Evolutionary conservation across 2,113 vertebrate genomes (phyloP).

Genomic region (Nansenia antarctica): DNA sequence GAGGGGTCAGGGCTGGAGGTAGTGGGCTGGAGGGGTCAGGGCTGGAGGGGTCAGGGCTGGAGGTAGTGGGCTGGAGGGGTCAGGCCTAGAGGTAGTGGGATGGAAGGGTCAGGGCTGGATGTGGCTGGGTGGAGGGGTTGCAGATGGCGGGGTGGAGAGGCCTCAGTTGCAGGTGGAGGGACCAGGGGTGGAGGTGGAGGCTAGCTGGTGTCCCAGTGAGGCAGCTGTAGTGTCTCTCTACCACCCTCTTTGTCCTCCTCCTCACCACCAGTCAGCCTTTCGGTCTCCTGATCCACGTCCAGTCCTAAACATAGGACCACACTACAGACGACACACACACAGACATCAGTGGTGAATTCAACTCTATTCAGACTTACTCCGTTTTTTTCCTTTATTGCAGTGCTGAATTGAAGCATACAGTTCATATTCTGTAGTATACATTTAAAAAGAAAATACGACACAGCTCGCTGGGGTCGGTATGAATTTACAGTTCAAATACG

Average conservation of each 20-base stretch:
- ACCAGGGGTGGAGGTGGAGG: neutral
- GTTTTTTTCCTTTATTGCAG: no score
- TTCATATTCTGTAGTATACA: no score
- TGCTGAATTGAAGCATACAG: no score
- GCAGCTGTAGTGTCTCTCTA: conserved; percentile 17
- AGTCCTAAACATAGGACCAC: conserved; percentile 25
- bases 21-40: neutral
- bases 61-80: neutral
- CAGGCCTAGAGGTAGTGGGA: neutral
- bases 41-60: neutral
- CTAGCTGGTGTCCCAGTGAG: conserved; percentile 10
- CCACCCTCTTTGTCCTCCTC: neutral
- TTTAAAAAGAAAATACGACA: no score
- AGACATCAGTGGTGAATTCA: neutral
- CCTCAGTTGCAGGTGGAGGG: neutral
- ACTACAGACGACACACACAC: conserved; percentile 15
- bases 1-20: no score
- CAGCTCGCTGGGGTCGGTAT: no score
- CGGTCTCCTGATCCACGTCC: conserved; percentile 30
- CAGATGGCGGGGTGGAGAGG: neutral
- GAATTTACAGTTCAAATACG: no score
- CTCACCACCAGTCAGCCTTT: conserved; percentile 17
- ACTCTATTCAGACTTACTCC: neutral
- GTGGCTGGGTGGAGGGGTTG: neutral
- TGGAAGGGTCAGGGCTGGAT: neutral